A percentile compares a stretch with the other conserved stretches of the same genome.
Conservation (phyloP, 2,113 vertebrate species). For the Plectropomus leopardus region DNA sequence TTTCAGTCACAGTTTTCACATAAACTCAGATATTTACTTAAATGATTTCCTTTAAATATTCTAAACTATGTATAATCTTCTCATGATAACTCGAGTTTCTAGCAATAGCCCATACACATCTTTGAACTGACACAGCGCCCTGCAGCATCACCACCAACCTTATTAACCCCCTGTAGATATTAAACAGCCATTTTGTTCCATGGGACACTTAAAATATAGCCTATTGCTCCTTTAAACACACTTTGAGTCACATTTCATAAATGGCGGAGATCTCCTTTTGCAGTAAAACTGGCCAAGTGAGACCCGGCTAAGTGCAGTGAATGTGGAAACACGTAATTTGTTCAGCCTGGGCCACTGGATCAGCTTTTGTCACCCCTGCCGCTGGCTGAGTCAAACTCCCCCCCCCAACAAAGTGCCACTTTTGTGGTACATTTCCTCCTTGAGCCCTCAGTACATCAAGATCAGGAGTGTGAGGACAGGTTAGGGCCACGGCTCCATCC, state of each 20-base stretch:
- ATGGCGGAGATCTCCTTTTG: slow-evolving; percentile 25
- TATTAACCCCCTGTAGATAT: slow-evolving; percentile 28
- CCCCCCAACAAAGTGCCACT: slow-evolving; percentile 21
- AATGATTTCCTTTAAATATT: background rate
- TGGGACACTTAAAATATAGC: slow-evolving; percentile 4
- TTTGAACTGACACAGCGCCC: slow-evolving; percentile 9
- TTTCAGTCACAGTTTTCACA: background rate
- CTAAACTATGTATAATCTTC: background rate
- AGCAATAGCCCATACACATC: too few relatives aligned
- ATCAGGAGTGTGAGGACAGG: slow-evolving; percentile 34
- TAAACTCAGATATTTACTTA: background rate
- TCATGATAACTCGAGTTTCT: too few relatives aligned
- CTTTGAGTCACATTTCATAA: slow-evolving; percentile 11
- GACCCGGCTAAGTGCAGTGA: slow-evolving; percentile 30
- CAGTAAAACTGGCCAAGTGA: slow-evolving; percentile 46
- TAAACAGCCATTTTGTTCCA: background rate
- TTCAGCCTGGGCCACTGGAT: slow-evolving; percentile 34
- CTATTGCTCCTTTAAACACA: slow-evolving; percentile 20
- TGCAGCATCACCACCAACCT: slow-evolving; percentile 20
- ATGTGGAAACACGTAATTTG: slow-evolving; percentile 38
- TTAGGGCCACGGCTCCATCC: slow-evolving; percentile 1
- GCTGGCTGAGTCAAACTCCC: slow-evolving; percentile 30
- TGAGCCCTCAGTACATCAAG: slow-evolving; percentile 35
- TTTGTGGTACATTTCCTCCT: slow-evolving; percentile 44
- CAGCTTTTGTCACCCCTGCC: slow-evolving; percentile 22